phyloP scores from a whole-genome alignment of 2,113 vertebrate species.

The Lontra canadensis region DNA sequence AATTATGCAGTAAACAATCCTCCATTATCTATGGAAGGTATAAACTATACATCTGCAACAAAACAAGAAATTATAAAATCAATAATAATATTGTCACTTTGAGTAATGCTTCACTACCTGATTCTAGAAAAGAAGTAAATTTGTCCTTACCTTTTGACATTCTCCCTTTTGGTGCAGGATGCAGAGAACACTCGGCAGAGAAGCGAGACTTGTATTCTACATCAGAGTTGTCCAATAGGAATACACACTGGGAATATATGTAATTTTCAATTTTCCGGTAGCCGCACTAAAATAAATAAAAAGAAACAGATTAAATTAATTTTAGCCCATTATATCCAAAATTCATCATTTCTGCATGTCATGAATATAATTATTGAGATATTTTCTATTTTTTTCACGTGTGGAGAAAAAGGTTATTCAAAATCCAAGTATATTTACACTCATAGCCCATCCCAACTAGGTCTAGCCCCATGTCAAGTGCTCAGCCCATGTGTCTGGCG shows the following conservation, averaged over 20 bases:
- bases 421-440: neutral
- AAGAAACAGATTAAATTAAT: neutral
- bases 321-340: neutral
- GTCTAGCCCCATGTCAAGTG: neutral
- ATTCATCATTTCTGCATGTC: neutral
- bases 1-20: neutral
- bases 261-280: neutral
- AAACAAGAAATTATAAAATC: neutral
- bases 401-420: neutral
- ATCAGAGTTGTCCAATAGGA: neutral
- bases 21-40: neutral
- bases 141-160: neutral
- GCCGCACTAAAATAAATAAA: neutral
- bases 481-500: neutral
- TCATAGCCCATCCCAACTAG: neutral
- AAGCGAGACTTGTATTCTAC: neutral
- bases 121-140: neutral
- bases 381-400: neutral
- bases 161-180: neutral
- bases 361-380: neutral
- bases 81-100: neutral
- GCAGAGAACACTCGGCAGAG: neutral
- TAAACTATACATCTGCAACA: neutral
- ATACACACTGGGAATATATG: neutral
- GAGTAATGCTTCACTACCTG: neutral